Evolutionary conservation across 2,888 invertebrate species (phyloP), one percentile per base, ranked within the genome.

Genomic region (Abrostola tripartita): DNA sequence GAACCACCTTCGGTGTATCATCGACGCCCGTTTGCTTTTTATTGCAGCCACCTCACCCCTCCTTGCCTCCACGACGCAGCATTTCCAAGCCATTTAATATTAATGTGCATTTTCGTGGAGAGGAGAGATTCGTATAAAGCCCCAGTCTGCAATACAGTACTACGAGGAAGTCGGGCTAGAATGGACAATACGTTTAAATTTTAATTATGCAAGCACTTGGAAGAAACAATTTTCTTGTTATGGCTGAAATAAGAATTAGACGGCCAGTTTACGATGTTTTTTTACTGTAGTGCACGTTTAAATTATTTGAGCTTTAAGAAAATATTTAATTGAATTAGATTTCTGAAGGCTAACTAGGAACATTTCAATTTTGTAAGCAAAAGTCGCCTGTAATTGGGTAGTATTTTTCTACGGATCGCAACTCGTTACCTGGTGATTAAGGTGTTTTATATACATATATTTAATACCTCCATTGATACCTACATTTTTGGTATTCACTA

Each of bases 81-180:
- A 94, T 94, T 95, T 95, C 95, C 95, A 92, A 94, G 93, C 95
- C 95, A 95, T 95, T 95, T 95, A 95, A 95, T 95, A 95, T 95
- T 95, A 95, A 95, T 95, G 95, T 94, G 95, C 94, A 95, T 94
- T 95, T 95, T 94, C 94, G 93, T 92, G 91, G 92, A 93, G 91
- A 90, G 88, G 88, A 90, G 92, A 91, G 91, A 93, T 94, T 94
- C 93, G 92, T 91, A 92, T 90, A 92, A 92, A 93, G 92, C 92
- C 86, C 90, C 88, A 89, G 91, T 90, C 93, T 92, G 85, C 91
- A 92, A 93, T 92, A 93, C 92, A 91, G 88, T 81, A 81, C 83
- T 81, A 81, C 81, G 89, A 85, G 92, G 90, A 90, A 86, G 87
- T 80, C 78, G 84, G 90, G 87, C 86, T 78, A 74, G 81, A 88